Evolutionary conservation across 2,888 invertebrate species (phyloP), one percentile per base, ranked within the genome.

Genomic region (Athalia rosae): DNA sequence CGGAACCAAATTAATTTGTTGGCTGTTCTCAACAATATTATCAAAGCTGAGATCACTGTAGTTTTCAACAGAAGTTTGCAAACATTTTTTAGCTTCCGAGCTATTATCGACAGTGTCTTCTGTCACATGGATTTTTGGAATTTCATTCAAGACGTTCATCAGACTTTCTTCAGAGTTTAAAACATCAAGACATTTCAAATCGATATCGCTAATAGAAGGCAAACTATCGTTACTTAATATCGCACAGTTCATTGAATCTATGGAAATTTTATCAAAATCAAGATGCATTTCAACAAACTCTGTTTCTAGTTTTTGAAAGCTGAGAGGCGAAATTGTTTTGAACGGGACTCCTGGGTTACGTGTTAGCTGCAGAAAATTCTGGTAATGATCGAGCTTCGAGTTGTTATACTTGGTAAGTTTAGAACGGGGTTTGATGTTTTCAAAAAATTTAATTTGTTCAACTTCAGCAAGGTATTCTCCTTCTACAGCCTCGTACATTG

Each of bases 391-490:
- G 59, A 78, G 43, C 63, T 79, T 77, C 41, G 76, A 77, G 48
- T 80, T 81, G 53, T 80, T 78, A 76, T 81, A 82, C 69, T 79
- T 82, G n/a, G 82, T 82, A 28, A 82, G 80, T 79, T 81, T 82
- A 43, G 82, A 82, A 47, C 82, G 76, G 53, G 80, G 81, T 45
- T 82, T 82, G 58, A 81, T 62, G 59, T 80, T 76, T 8, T 74
- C 78, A 43, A 71, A 53, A 0, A 59, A 56, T 48, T 76, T 76
- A 9, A 28, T 43, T 4, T 11, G 50, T 48, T 56, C 47, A 28
- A 48, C 74, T 62, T 71, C 71, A 7, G 56, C 45, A 13, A 58
- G 0, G 11, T 71, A 71, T 45, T 71, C 71, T 71, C 71, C 71
- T 58, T 71, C 71, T 43, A 58, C 41, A 58, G 71, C 41, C 45